Percentiles rank a stretch among this genome's conserved stretches.
Conservation (phyloP, 2,113 vertebrate species). For the Edolisoma coerulescens region DNA sequence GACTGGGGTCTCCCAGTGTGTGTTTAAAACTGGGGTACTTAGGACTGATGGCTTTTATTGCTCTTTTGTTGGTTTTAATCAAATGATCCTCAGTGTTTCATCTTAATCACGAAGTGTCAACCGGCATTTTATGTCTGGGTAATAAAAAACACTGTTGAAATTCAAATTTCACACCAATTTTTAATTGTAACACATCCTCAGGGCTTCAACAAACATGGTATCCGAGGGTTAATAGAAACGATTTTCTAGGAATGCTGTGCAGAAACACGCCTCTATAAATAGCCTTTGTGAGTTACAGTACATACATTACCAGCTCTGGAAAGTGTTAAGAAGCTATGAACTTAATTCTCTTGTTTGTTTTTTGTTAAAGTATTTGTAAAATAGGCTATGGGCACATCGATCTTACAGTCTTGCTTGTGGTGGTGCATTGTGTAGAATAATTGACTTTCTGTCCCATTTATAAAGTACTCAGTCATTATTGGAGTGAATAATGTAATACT, state of each 20-base stretch:
- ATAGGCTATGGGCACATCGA: conserved; percentile 17
- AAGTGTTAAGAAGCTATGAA: conserved; percentile 14
- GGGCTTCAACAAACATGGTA: background rate
- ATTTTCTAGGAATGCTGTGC: conserved; percentile 14
- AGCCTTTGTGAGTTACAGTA: conserved; percentile 25
- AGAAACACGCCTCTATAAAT: conserved; percentile 21
- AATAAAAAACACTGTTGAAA: conserved; percentile 45
- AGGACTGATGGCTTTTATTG: conserved; percentile 15
- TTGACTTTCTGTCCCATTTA: conserved; percentile 48
- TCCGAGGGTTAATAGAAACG: conserved; percentile 40
- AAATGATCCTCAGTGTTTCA: background rate
- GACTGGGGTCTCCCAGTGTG: background rate
- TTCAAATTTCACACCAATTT: conserved; percentile 43
- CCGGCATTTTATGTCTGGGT: background rate
- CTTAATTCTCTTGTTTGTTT: conserved; percentile 21
- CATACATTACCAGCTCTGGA: conserved; percentile 38
- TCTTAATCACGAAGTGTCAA: background rate
- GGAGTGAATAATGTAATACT: conserved; percentile 7
- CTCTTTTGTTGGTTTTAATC: conserved; percentile 35
- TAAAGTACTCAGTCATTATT: conserved; percentile 26
- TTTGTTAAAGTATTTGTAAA: conserved; percentile 42
- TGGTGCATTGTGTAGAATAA: conserved; percentile 7
- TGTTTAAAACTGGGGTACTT: background rate
- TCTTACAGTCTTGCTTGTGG: background rate
- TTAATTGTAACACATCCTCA: conserved; percentile 40